Evolutionary conservation across 2,797 vertebrate species (phyloP), one percentile per base, ranked within the genome.

Genomic region (Spinus pinus): DNA sequence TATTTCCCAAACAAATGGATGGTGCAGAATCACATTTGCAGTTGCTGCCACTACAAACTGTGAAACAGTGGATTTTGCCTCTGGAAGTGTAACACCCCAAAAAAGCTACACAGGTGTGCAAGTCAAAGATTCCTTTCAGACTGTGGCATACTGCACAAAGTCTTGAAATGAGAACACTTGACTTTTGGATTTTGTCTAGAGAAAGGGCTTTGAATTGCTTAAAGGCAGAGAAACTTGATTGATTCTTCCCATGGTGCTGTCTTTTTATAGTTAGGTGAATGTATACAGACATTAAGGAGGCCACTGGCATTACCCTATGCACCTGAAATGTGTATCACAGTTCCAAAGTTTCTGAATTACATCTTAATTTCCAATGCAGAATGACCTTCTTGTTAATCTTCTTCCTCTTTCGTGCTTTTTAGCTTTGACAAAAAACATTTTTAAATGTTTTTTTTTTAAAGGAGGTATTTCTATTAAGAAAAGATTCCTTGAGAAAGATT

Each of bases 231-330:
- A 95, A 95, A 92, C 37, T 33, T 61, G 87, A 81, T 53, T 72
- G 94, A 88, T 92, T 94, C 73, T 94, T 94, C 47, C 60, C 70
- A 65, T 70, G 70, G 79, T 42, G 23, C 80, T 94, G 56, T 82
- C 69, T 83, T 54, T 94, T 66, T 81, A 41, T 95, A 95, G 94
- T 97, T 97, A 94, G 93, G 66, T 77, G 22, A 90, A 79, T 49
- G n/a, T 24, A 28, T 72, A 62, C 46, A 88, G 35, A 78, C 88
- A 64, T 90, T 93, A 77, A 18, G 7, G 93, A 96, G 64, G 61
- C 84, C 44, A 74, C 82, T 95, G 80, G 65, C 57, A 25, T 96
- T 84, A 71, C 14, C 70, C 60, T 83, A 2, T 47, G 7, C 30
- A 92, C 66, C 15, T 88, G 47, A 81, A 54, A 54, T 72, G 30